Conservation (phyloP, 2,888 invertebrate genomes). For the Coelogynopora nodosa region DNA sequence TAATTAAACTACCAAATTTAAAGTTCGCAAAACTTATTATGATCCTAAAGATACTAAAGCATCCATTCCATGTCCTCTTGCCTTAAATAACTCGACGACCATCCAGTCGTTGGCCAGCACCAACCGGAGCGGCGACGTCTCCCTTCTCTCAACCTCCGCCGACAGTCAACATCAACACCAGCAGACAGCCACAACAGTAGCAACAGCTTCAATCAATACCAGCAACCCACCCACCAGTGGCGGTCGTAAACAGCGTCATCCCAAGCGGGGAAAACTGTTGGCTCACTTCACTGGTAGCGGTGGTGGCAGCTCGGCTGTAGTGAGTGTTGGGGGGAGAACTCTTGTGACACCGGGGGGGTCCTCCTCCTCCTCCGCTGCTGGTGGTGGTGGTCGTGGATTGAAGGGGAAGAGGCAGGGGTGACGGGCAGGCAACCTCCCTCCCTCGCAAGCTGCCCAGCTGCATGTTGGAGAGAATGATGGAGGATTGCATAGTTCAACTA, state of each 20-base stretch:
- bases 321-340: neutral
- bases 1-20: too few relatives aligned
- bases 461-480: too few relatives aligned
- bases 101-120: too few relatives aligned
- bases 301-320: neutral
- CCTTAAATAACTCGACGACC: too few relatives aligned
- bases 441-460: too few relatives aligned
- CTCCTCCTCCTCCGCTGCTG: neutral
- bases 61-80: too few relatives aligned
- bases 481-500: neutral
- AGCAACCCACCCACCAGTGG: neutral
- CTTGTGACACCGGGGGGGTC: neutral
- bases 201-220: neutral
- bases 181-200: neutral
- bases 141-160: neutral
- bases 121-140: neutral
- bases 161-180: neutral
- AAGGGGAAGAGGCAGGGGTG: neutral
- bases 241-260: neutral
- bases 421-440: neutral
- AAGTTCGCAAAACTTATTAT: too few relatives aligned
- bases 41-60: too few relatives aligned
- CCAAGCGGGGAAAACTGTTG: neutral
- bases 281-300: neutral
- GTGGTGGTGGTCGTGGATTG: neutral